Evolutionary conservation across 2,888 invertebrate genomes (phyloP).

Genomic region (Leptinotarsa juncta): DNA sequence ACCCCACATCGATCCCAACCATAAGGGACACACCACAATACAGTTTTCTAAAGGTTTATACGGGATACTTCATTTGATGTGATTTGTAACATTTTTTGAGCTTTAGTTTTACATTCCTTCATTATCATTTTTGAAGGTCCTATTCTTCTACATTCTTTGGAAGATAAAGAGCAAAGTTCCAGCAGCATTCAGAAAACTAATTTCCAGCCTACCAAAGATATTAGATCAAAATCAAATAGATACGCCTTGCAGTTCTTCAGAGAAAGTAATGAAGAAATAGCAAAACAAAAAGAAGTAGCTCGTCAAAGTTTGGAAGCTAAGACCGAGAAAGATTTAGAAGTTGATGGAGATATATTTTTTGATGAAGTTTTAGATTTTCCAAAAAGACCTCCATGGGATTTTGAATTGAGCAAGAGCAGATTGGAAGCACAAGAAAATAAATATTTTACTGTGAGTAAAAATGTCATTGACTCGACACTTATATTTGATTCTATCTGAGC

Average conservation of each 20-base stretch:
- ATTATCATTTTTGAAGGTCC: constrained; percentile 30
- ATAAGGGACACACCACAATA: too few relatives aligned
- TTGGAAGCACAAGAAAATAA: constrained; percentile 84
- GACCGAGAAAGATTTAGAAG: constrained; percentile 74
- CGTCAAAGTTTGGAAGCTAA: constrained; percentile 69
- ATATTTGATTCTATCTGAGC: too few relatives aligned
- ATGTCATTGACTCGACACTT: too few relatives aligned
- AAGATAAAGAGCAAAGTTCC: constrained; percentile 62
- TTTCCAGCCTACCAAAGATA: constrained; percentile 69
- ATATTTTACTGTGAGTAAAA: constrained; percentile 78
- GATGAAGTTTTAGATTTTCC: constrained; percentile 81
- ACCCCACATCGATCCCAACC: too few relatives aligned
- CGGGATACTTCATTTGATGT: too few relatives aligned
- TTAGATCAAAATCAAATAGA: constrained; percentile 70
- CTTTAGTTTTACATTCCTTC: not conserved
- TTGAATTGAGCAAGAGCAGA: constrained; percentile 76
- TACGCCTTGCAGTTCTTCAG: constrained; percentile 87
- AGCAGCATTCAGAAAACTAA: constrained; percentile 71
- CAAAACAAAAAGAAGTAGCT: constrained; percentile 76
- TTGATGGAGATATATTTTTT: constrained; percentile 76
- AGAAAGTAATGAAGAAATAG: constrained; percentile 81
- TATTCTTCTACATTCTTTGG: constrained; percentile 45
- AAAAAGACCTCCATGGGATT: constrained; percentile 87
- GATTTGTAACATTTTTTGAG: not conserved
- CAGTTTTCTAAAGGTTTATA: too few relatives aligned